Base-by-base conservation (phyloP, 2,888 invertebrate genomes). In the Epinotia ramella region DNA sequence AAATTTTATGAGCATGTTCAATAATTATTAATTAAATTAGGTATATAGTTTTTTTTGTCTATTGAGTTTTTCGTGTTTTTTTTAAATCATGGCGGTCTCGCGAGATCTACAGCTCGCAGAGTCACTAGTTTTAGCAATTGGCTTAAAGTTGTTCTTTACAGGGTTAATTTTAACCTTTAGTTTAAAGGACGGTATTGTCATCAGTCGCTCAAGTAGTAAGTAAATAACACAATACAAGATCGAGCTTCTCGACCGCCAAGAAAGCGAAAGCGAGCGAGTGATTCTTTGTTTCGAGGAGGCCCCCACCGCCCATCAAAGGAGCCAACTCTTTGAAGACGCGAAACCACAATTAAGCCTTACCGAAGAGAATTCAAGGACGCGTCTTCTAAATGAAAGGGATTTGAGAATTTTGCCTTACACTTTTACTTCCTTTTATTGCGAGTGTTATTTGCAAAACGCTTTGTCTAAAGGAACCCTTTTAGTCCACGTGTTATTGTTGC, bases 341-440 rank as follows among this genome's bases (percentile, higher is more conserved):
- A 90, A 91, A 91, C 91, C 92, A 91, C 92, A 93, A 93, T 93
- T 92, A 92, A 92, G 89, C 90, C 90, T 92, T 89, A 87, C 92
- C 89, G 85, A 86, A 86, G 87, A 89, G 89, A 90, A 89, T 90
- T 90, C 90, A 92, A 93, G 93, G 92, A 89, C 91, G 87, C 87
- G 84, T 89, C 89, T 89, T 84, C 81, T 80, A 86, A 89, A 88
- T 87, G 88, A 91, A 91, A 91, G 87, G 87, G 85, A 87, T 88
- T 86, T 87, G 86, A 80, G 81, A 85, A 84, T 84, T 84, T 85
- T 80, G 80, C 86, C 86, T 82, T 88, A 87, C 87, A 89, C 92
- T 91, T 89, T 91, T 86, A 86, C 90, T 91, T 88, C 83, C 85
- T 85, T 90, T 90, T 87, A 86, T 89, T 88, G 83, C 83, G 80